phyloP scores from a whole-genome alignment of 2,888 invertebrate species.

The Aradus depressus region DNA sequence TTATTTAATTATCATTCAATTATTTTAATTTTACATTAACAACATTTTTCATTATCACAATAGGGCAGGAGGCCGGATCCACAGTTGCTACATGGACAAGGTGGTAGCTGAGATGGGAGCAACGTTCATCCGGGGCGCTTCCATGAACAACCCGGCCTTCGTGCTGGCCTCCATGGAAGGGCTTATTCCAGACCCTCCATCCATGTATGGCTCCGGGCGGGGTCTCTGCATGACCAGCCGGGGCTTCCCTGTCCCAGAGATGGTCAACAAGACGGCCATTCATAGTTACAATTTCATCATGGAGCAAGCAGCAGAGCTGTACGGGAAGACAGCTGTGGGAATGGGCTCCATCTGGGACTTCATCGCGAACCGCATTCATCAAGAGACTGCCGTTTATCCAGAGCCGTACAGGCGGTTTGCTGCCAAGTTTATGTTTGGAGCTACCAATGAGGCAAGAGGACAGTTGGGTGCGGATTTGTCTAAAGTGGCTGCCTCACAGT shows the following conservation, averaged over 20 bases:
- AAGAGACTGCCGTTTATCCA: slow-evolving; percentile 56
- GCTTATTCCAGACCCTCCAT: slow-evolving; percentile 37
- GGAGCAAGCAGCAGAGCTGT: slow-evolving; percentile 52
- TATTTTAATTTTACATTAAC: too few relatives aligned
- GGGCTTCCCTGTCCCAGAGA: slow-evolving; percentile 32
- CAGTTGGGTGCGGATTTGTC: slow-evolving; percentile 48
- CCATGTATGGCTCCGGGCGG: slow-evolving; percentile 25
- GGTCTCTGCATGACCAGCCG: slow-evolving; percentile 17
- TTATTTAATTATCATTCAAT: too few relatives aligned
- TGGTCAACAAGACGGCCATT: slow-evolving; percentile 52
- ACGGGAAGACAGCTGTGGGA: slow-evolving; percentile 45
- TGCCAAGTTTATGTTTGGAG: slow-evolving; percentile 54
- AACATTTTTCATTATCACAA: too few relatives aligned
- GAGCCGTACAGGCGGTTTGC: slow-evolving; percentile 59
- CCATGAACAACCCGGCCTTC: slow-evolving; percentile 51
- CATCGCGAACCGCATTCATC: slow-evolving; percentile 50
- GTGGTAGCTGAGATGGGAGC: slow-evolving; percentile 61
- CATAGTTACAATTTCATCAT: slow-evolving; percentile 56
- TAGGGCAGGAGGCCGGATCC: slow-evolving; percentile 67
- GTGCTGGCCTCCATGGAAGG: slow-evolving; percentile 57
- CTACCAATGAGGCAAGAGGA: slow-evolving; percentile 48
- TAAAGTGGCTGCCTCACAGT: slow-evolving; percentile 48
- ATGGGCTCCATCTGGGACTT: slow-evolving; percentile 54
- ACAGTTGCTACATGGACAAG: slow-evolving; percentile 64
- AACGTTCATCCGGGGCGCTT: slow-evolving; percentile 59